Percentiles rank a stretch among this genome's conserved stretches.
These are phyloP conservation scores for Mechanitis mazaeus DNA, from an alignment of 2,888 invertebrate genomes.

Conservation along the genomic window DNA sequence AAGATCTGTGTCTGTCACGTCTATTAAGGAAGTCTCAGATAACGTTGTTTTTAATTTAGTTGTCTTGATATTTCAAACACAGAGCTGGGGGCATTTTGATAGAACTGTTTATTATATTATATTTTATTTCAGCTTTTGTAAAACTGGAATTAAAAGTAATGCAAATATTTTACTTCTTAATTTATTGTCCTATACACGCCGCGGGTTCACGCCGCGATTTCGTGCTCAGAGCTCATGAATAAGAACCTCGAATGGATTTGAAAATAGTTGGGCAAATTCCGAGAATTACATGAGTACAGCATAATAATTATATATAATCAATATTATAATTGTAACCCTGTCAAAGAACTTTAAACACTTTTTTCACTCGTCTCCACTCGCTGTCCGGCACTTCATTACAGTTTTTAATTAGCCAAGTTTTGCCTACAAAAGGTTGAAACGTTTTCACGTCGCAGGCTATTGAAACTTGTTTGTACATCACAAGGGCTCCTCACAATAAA, in stretches of 20 bases:
- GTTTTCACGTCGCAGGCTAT: no score
- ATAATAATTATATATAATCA: no score
- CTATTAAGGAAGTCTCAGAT: conserved; percentile 23
- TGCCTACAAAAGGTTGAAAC: conserved; percentile 18
- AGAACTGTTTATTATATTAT: not conserved
- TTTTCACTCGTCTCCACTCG: not conserved
- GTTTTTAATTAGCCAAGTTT: conserved; percentile 8
- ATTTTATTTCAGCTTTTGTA: no score
- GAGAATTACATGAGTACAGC: no score
- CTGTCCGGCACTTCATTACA: not conserved
- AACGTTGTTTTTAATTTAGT: conserved; percentile 30
- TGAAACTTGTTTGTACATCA: conserved; percentile 22
- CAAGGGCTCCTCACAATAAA: conserved; percentile 25
- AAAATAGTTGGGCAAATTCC: no score
- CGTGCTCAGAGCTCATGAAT: no score
- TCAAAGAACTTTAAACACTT: not conserved
- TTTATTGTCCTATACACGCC: no score
- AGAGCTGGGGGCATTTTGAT: conserved; percentile 19
- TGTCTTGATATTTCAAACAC: conserved; percentile 37
- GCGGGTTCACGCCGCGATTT: no score
- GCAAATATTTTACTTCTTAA: no score
- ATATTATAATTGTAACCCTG: no score
- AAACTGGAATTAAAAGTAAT: no score
- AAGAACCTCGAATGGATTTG: no score
- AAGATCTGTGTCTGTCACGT: conserved; percentile 32